phyloP scores from a whole-genome alignment of 2,888 invertebrate species.

The Brachyopa scutellaris region DNA sequence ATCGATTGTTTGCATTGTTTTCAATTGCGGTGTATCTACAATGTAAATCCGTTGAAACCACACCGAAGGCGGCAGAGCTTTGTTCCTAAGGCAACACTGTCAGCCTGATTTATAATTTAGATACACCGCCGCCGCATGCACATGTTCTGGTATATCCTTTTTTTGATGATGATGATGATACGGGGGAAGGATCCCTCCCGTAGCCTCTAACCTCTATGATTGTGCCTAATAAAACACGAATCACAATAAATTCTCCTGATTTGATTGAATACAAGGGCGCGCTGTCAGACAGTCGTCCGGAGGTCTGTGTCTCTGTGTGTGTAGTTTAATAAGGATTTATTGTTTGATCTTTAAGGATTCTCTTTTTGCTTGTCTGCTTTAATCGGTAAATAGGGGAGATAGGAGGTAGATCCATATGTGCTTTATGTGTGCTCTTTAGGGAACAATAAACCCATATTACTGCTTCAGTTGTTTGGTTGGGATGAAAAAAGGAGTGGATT shows the following conservation, averaged over 20 bases:
- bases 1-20: slow-evolving; percentile 11
- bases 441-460: slow-evolving; percentile 55
- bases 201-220: slow-evolving; percentile 28
- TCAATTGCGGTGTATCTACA: background rate
- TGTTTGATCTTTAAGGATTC: slow-evolving; percentile 56
- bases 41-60: background rate
- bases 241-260: slow-evolving; percentile 58
- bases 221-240: slow-evolving; percentile 61
- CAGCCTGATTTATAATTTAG: slow-evolving; percentile 50
- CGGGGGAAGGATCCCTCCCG: background rate
- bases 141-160: slow-evolving; percentile 1
- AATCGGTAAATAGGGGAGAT: slow-evolving; percentile 5
- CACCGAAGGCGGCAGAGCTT: background rate
- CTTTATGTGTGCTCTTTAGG: slow-evolving; percentile 66
- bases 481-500: slow-evolving; percentile 7
- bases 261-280: slow-evolving; percentile 30
- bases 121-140: background rate
- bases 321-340: slow-evolving; percentile 61
- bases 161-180: no score
- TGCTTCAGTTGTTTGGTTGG: slow-evolving; percentile 15
- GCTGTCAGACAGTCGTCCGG: background rate
- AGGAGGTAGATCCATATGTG: slow-evolving; percentile 9
- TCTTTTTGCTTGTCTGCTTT: background rate
- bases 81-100: slow-evolving; percentile 13
- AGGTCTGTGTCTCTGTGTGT: slow-evolving; percentile 25